Evolutionary conservation across 2,113 vertebrate genomes (phyloP).

Genomic region (Micromys minutus): DNA sequence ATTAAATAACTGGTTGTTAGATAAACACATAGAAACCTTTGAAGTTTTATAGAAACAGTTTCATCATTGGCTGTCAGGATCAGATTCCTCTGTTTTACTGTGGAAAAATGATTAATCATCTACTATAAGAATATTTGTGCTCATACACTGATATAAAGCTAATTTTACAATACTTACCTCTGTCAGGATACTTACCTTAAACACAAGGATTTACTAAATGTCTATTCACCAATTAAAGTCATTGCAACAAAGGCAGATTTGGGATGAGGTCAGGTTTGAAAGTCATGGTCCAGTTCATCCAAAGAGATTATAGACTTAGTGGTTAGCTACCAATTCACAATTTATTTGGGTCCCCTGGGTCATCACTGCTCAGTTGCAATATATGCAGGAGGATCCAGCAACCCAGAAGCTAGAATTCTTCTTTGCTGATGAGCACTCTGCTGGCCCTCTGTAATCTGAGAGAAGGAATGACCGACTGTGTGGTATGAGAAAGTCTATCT

Average conservation of each 20-base stretch:
- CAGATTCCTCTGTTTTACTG: slow-evolving; percentile 21
- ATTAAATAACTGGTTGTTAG: neutral
- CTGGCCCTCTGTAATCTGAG: neutral
- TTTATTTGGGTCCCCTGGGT: neutral
- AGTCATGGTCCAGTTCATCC: neutral
- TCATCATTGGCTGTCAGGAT: neutral
- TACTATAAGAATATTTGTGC: neutral
- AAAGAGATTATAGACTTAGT: neutral
- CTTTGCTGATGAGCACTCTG: neutral
- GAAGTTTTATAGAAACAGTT: neutral
- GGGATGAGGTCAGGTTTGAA: slow-evolving; percentile 22
- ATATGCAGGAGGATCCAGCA: neutral
- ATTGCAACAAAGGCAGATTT: slow-evolving; percentile 10
- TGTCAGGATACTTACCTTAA: neutral
- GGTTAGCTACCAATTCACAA: neutral
- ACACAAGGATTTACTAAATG: neutral
- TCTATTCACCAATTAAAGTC: neutral
- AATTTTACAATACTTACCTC: slow-evolving; percentile 20
- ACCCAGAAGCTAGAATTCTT: neutral
- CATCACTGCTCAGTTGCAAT: neutral
- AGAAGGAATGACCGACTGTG: neutral
- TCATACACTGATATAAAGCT: slow-evolving; percentile 13
- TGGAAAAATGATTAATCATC: neutral
- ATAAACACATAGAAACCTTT: slow-evolving; percentile 4
- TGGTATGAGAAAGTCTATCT: neutral